A percentile compares a stretch with the other conserved stretches of the same genome.
These are phyloP conservation scores for Sturmia bella DNA, from an alignment of 2,888 invertebrate species.

Conservation along the genomic window DNA sequence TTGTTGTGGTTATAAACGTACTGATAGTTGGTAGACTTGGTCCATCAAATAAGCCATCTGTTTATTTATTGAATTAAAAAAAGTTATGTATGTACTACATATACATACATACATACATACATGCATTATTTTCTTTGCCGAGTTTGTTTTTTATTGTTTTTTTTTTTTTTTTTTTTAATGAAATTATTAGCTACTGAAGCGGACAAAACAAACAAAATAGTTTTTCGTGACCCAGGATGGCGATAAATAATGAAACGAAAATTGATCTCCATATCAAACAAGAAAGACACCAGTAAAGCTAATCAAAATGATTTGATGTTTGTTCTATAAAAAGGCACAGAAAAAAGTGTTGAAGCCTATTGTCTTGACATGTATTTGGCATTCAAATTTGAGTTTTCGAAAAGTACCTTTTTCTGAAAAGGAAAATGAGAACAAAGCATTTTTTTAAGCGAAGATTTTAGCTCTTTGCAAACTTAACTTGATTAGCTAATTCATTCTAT, in stretches of 20 bases:
- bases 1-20: conserved; percentile 58
- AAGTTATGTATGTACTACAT: conserved; percentile 5
- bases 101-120: too few relatives aligned
- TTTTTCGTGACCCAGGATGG: conserved; percentile 45
- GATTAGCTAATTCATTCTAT: conserved; percentile 59
- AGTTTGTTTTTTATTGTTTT: background rate
- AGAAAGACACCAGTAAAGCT: conserved; percentile 47
- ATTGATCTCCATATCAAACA: conserved; percentile 39
- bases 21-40: conserved; percentile 40
- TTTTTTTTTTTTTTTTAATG: conserved; percentile 3
- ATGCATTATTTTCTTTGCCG: conserved; percentile 25
- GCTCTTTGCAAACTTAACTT: conserved; percentile 60
- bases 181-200: conserved; percentile 45
- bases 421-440: conserved; percentile 24
- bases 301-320: conserved; percentile 46
- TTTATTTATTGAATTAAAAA: conserved; percentile 40
- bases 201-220: conserved; percentile 54
- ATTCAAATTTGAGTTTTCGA: conserved; percentile 21
- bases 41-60: conserved; percentile 63
- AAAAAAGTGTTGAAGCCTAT: conserved; percentile 12
- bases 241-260: conserved; percentile 33
- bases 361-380: conserved; percentile 22
- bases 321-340: conserved; percentile 15
- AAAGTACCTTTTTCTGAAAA: conserved; percentile 7
- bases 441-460: conserved; percentile 1